Evolutionary conservation across 2,888 invertebrate species (phyloP), one percentile per base, ranked within the genome.

Genomic region (Cephus rjabovi): DNA sequence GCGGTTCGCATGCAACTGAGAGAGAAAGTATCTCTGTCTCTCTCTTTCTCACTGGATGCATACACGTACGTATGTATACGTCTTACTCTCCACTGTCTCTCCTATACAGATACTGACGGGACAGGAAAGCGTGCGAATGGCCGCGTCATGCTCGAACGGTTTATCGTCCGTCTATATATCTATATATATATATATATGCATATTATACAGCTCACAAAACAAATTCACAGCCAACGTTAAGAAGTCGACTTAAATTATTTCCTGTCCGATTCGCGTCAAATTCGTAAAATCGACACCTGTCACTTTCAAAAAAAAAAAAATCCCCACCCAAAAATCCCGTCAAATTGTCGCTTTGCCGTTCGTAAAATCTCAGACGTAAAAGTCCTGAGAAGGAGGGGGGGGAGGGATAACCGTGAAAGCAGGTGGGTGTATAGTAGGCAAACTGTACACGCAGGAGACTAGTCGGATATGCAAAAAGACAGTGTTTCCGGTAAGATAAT

Each of bases 311-410:
- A 15, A 12, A 40, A 34, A 34, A 34, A 34, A 37, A 37, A 37
- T 40, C 0, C 37, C 15, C 4, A 4, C 1, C 6, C 23, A 15
- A 56, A 56, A 56, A 73, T 75, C 77, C 79, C 81, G 83, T 81
- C 82, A 2, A 56, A 23, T 56, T 40, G 40, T 23, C 23, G 1
- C 23, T 1, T 40, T 0, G 40, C 23, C 40, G 23, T 23, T 15
- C 15, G 12, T 0, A 15, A 6, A 9, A 23, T 23, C 23, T 23
- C 15, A 0, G 1, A 23, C 1, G 2, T 40, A 1, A 23, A 2
- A 4, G 9, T 35, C 2, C 12, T 12, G 35, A 12, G 35, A 12
- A 35, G 6, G 0, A 3, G 37, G 1, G 12, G 37, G 1, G 1
- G 4, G 6, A 6, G 23, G 1, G 2, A 56, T 23, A 56, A 23